phyloP scores from a whole-genome alignment of 2,888 invertebrate species.

The Buathra laborator region DNA sequence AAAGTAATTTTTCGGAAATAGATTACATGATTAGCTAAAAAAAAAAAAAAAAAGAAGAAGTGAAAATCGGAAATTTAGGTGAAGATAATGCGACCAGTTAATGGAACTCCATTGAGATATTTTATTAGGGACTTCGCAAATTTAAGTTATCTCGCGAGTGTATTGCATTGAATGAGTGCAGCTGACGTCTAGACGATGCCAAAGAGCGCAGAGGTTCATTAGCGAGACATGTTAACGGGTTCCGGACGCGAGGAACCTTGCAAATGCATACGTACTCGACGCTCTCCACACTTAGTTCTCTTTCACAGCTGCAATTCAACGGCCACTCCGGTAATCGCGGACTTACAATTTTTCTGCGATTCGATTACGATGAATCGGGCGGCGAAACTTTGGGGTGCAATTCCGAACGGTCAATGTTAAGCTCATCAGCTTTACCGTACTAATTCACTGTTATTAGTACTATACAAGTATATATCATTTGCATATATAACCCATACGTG shows the following conservation, averaged over 20 bases:
- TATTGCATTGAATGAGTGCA: slow-evolving; percentile 1
- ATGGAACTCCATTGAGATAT: no score
- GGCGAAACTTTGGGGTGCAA: background rate
- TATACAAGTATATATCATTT: slow-evolving; percentile 17
- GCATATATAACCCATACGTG: background rate
- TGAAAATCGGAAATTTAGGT: no score
- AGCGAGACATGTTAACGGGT: slow-evolving; percentile 14
- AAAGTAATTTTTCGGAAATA: no score
- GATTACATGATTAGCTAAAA: no score
- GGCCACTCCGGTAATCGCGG: background rate
- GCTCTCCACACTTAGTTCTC: background rate
- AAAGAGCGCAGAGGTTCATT: slow-evolving; percentile 22
- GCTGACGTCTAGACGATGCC: slow-evolving; percentile 13
- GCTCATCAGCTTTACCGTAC: background rate
- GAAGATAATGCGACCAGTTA: no score
- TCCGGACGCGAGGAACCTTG: slow-evolving; percentile 1
- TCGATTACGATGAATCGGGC: no score
- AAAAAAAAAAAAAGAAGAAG: no score
- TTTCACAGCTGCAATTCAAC: background rate
- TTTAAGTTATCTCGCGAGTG: background rate
- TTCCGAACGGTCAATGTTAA: background rate
- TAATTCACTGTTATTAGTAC: background rate
- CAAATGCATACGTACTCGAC: background rate
- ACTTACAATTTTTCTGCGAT: background rate
- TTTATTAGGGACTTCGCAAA: background rate